Percentiles rank a stretch among this genome's conserved stretches.
These are phyloP conservation scores for Crax fasciolata DNA, from an alignment of 2,797 vertebrate genomes.

Conservation along the genomic window DNA sequence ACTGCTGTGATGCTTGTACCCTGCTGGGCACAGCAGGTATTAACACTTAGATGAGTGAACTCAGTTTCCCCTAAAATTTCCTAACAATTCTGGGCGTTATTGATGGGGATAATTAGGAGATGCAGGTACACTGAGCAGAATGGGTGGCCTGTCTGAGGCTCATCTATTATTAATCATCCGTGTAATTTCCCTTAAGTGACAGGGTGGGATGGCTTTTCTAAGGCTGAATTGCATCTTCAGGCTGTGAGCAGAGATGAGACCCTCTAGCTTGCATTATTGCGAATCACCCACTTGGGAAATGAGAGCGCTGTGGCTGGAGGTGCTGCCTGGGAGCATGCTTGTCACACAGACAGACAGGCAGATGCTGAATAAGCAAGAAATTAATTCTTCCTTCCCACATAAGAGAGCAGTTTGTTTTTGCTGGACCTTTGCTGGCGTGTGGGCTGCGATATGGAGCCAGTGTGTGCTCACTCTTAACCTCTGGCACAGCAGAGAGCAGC, in stretches of 20 bases:
- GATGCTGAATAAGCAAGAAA: conserved; percentile 33
- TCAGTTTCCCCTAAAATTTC: not conserved
- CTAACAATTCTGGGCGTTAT: not conserved
- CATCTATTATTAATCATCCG: conserved; percentile 24
- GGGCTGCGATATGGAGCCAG: not conserved
- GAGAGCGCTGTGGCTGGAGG: not conserved
- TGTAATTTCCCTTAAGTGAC: conserved; percentile 18
- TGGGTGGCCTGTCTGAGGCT: not conserved
- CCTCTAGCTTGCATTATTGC: not conserved
- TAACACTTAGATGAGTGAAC: not conserved
- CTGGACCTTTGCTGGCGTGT: not conserved
- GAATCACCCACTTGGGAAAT: conserved; percentile 4
- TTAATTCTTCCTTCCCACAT: not conserved
- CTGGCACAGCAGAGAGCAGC: not conserved
- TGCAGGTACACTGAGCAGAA: not conserved
- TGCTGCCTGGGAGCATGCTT: not conserved
- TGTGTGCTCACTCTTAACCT: conserved; percentile 5
- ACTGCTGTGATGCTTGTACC: not conserved
- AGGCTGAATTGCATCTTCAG: not conserved
- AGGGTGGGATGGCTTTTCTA: not conserved
- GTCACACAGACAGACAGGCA: not conserved
- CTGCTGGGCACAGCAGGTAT: not conserved
- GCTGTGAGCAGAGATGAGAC: not conserved
- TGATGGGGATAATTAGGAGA: conserved; percentile 15
- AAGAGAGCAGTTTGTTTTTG: not conserved